Percentiles rank a stretch among this genome's conserved stretches.
Evolutionary conservation across 2,797 vertebrate genomes (phyloP).

Genomic region (Melanotaenia boesemani): DNA sequence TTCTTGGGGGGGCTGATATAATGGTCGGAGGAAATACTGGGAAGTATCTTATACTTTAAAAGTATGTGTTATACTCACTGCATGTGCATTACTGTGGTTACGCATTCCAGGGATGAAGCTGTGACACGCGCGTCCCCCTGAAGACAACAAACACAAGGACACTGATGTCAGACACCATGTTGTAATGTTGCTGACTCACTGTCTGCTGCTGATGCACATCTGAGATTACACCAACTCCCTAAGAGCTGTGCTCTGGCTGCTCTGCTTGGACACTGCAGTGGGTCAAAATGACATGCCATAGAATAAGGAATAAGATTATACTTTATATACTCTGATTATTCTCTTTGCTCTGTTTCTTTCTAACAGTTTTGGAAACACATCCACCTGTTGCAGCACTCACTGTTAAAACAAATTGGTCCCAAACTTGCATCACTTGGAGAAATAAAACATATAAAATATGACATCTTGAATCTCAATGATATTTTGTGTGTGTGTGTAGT

Average conservation of each 20-base stretch:
- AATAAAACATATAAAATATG: too few relatives aligned
- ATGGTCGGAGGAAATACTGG: too few relatives aligned
- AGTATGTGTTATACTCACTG: constrained; percentile 67
- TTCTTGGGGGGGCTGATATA: too few relatives aligned
- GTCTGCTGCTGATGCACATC: constrained; percentile 22
- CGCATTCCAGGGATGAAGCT: constrained; percentile 86
- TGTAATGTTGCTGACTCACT: constrained; percentile 45
- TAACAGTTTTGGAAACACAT: background rate
- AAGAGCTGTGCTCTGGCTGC: constrained; percentile 10
- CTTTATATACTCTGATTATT: background rate
- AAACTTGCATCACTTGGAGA: too few relatives aligned
- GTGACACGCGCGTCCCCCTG: constrained; percentile 84
- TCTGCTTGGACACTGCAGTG: background rate
- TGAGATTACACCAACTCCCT: constrained; percentile 20
- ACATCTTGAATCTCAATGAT: too few relatives aligned
- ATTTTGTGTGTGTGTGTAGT: too few relatives aligned
- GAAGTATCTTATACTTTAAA: too few relatives aligned
- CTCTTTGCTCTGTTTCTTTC: background rate
- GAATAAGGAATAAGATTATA: too few relatives aligned
- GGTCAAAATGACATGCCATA: background rate
- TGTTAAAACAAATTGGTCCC: too few relatives aligned
- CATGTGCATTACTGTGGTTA: constrained; percentile 76
- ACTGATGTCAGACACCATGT: constrained; percentile 40
- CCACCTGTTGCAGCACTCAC: background rate
- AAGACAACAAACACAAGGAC: constrained; percentile 50